Evolutionary conservation across 2,797 vertebrate genomes (phyloP).

Genomic region (Bufotes viridis): DNA sequence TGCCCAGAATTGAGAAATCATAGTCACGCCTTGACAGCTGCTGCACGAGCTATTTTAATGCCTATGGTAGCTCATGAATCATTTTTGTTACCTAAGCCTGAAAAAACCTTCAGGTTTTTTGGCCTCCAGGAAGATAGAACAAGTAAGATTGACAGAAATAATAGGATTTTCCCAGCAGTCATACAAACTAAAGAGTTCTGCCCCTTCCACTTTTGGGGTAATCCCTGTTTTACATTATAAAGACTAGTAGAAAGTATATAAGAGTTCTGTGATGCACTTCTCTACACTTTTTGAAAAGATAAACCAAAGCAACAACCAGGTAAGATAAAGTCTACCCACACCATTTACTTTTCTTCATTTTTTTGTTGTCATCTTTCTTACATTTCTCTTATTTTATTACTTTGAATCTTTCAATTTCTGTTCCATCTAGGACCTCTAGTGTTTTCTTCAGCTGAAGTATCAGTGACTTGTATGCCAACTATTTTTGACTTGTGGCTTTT

Average conservation of each 20-base stretch:
- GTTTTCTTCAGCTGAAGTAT: too few species aligned
- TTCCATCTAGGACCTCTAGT: too few species aligned
- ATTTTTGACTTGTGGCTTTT: too few species aligned
- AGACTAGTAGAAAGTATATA: background rate
- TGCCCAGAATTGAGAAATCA: background rate
- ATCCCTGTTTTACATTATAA: conserved; percentile 9
- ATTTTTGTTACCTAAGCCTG: background rate
- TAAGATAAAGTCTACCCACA: background rate
- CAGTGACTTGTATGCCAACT: too few species aligned
- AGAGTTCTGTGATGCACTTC: background rate
- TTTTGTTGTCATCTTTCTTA: background rate
- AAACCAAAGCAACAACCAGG: conserved; percentile 8
- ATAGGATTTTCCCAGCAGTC: conserved; percentile 6
- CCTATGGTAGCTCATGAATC: background rate
- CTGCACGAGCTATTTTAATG: background rate
- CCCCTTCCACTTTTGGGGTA: background rate
- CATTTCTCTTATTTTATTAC: background rate
- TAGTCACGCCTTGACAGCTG: background rate
- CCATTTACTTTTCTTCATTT: background rate
- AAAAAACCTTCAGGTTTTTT: background rate
- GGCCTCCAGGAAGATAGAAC: background rate
- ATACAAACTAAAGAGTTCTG: background rate
- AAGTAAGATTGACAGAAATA: background rate
- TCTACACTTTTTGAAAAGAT: background rate
- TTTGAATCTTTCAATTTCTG: too few species aligned